Base-by-base conservation (phyloP, 1,140 invertebrate species). In the Mactra quadrangularis region DNA sequence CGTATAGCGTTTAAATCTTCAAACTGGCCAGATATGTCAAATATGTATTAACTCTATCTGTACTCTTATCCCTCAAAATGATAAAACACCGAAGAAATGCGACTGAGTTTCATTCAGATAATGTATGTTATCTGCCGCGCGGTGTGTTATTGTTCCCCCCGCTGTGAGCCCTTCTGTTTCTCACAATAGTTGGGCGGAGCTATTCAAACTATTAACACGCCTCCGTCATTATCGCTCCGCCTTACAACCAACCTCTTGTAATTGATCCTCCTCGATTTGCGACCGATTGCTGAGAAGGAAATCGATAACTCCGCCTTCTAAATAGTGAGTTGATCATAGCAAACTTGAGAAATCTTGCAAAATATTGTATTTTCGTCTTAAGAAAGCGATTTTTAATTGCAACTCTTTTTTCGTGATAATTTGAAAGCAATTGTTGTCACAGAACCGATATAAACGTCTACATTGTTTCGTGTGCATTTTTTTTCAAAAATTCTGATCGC, bases 81-180 rank as follows among this genome's bases (percentile, higher is more conserved):
- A 75, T 75, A 75, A 75, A 75, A 60, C 57, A 75, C 57, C 57
- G 72, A 75, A 75, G 57, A 75, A 41, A 75, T 75, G 72, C 60
- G 53, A 47, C 53, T 29, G 57, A 38, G 41, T 68, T 59, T 75
- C 50, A 55, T n/a, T 45, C 19, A 35, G 27, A 52, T 81, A 66
- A 81, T 71, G 71, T 81, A 81, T 81, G 77, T 70, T 71, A 66
- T 57, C 41, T 59, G 47, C 64, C 47, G 47, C 29, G 38, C 66
- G 7, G 29, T 68, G 52, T 59, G 77, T 81, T 71, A 52, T 68
- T 22, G 52, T 81, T 81, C 38, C 50, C 45, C 77, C 77, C 77
- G 64, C 64, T 59, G 64, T 19, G 64, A 25, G 25, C 64, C 77
- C 55, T 66, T 71, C 52, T 27, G 45, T 47, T 50, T 25, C 19